phyloP scores from a whole-genome alignment of 2,797 vertebrate genomes.

The Thaleichthys pacificus region DNA sequence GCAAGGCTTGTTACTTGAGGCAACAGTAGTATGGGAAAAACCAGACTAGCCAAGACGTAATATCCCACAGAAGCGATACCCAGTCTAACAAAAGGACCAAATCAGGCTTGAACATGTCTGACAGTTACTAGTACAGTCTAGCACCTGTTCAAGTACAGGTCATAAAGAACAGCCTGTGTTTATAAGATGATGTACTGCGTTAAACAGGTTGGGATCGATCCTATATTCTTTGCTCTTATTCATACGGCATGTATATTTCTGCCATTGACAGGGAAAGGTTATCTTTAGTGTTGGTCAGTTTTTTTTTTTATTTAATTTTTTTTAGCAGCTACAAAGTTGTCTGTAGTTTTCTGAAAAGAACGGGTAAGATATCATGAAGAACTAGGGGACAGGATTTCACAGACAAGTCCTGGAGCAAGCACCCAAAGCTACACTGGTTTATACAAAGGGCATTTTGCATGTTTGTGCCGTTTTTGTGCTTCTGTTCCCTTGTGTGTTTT shows the following conservation, averaged over 20 bases:
- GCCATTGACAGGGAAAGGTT: conserved; percentile 14
- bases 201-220: conserved; percentile 14
- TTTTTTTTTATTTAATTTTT: background rate
- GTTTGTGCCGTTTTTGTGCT: conserved; percentile 27
- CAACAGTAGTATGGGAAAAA: background rate
- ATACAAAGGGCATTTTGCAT: conserved; percentile 46
- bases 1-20: background rate
- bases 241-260: conserved; percentile 17
- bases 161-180: conserved; percentile 8
- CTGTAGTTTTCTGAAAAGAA: conserved; percentile 26
- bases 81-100: conserved; percentile 11
- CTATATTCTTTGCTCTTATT: conserved; percentile 15
- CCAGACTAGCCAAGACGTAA: background rate
- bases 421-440: conserved; percentile 51
- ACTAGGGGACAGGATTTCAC: conserved; percentile 14
- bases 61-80: conserved; percentile 18
- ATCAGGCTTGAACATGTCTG: conserved; percentile 6
- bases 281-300: conserved; percentile 13
- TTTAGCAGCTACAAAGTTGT: background rate
- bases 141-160: conserved; percentile 7
- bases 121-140: background rate
- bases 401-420: conserved; percentile 17
- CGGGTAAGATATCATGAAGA: conserved; percentile 34
- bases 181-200: conserved; percentile 16
- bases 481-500: conserved; percentile 22